These are phyloP conservation scores for Paramisgurnus dabryanus DNA, from an alignment of 2,113 vertebrate species.

Conservation along the genomic window DNA sequence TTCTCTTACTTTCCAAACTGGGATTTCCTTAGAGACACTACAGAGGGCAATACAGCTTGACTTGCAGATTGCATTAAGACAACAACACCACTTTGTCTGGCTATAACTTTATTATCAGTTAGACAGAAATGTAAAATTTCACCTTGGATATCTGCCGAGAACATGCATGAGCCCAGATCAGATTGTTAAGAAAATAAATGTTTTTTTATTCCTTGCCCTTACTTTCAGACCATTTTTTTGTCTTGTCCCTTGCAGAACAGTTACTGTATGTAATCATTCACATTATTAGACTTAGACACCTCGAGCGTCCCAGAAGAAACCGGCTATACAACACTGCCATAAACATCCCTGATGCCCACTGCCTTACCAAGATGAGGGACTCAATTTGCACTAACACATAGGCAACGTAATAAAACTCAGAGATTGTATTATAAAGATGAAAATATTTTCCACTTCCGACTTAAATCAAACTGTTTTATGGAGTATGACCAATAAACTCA, in stretches of 20 bases:
- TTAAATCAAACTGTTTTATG: constrained; percentile 22
- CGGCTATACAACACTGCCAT: not conserved
- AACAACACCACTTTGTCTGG: constrained; percentile 44
- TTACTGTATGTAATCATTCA: constrained; percentile 59
- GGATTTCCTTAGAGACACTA: constrained; percentile 46
- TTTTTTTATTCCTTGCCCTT: constrained; percentile 56
- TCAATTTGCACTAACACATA: not conserved
- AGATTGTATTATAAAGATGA: constrained; percentile 32
- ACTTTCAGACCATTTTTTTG: constrained; percentile 39
- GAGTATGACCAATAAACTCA: not conserved
- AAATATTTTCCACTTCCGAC: constrained; percentile 1
- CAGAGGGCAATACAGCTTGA: constrained; percentile 8
- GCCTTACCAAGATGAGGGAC: not conserved
- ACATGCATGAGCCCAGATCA: constrained; percentile 54
- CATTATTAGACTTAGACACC: constrained; percentile 13
- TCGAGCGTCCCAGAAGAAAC: not conserved
- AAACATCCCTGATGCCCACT: not conserved
- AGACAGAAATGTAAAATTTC: constrained; percentile 51
- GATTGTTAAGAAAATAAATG: constrained; percentile 58
- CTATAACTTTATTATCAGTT: constrained; percentile 54
- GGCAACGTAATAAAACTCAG: constrained; percentile 55
- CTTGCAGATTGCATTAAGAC: constrained; percentile 42
- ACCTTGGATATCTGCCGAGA: constrained; percentile 50
- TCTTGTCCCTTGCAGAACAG: constrained; percentile 18
- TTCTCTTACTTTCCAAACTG: constrained; percentile 27